Conservation (phyloP, 2,797 vertebrate species). For the Australoheros facetus region DNA sequence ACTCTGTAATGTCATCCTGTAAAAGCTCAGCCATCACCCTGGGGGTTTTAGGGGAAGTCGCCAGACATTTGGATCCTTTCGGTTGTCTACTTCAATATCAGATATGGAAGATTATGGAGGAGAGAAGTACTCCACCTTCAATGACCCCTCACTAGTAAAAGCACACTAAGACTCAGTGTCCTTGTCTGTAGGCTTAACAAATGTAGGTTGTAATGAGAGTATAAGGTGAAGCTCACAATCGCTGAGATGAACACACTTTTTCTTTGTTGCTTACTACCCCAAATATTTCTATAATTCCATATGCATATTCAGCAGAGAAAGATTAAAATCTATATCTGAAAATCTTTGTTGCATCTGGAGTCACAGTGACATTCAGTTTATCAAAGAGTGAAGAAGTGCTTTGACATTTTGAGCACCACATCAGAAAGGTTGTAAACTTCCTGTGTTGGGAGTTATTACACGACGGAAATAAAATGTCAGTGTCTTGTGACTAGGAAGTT, state of each 20-base stretch:
- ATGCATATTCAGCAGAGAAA: conserved; percentile 18
- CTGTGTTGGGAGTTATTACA: conserved; percentile 8
- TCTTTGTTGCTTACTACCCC: conserved; percentile 32
- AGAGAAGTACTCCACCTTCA: conserved; percentile 26
- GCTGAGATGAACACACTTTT: conserved; percentile 9
- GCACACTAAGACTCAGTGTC: neutral
- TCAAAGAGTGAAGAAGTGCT: conserved; percentile 3
- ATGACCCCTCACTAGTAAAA: conserved; percentile 36
- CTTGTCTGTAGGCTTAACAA: conserved; percentile 32
- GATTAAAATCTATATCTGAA: conserved; percentile 1
- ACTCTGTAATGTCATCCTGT: conserved; percentile 14
- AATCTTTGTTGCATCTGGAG: neutral
- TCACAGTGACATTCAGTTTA: neutral
- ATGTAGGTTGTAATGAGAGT: conserved; percentile 19
- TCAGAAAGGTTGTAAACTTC: neutral
- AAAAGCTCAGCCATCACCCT: conserved; percentile 35
- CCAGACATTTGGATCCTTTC: conserved; percentile 30
- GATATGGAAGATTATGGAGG: conserved; percentile 34
- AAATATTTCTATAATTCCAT: conserved; percentile 37
- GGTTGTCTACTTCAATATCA: conserved; percentile 44
- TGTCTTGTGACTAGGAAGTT: conserved; percentile 7
- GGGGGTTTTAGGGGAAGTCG: conserved; percentile 23
- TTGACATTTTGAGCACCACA: conserved; percentile 12
- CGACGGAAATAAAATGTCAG: conserved; percentile 32
- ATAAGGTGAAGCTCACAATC: conserved; percentile 23